Evolutionary conservation across 2,888 invertebrate genomes (phyloP).

Genomic region (Pecten maximus): DNA sequence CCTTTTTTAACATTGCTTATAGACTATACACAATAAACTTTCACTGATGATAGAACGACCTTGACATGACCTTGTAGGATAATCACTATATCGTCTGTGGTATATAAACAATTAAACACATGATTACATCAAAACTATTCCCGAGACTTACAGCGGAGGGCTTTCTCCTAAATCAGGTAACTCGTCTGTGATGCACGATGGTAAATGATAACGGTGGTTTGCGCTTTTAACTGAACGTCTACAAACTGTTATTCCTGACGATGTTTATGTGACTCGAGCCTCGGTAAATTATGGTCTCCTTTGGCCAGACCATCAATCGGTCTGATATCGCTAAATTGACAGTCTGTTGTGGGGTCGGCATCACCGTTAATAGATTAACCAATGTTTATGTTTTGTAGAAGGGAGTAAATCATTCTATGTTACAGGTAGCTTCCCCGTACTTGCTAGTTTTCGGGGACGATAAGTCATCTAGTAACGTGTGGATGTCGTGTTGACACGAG

Average conservation of each 20-base stretch:
- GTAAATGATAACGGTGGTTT: background rate
- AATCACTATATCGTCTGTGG: background rate
- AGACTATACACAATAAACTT: too few relatives aligned
- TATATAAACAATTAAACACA: background rate
- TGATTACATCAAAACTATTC: background rate
- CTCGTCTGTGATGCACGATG: background rate
- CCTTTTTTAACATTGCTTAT: too few relatives aligned
- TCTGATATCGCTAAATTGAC: background rate
- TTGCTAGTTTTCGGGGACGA: constrained; percentile 35
- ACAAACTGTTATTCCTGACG: background rate
- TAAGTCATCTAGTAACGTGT: background rate
- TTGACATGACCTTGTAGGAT: background rate
- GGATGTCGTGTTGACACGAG: constrained; percentile 1
- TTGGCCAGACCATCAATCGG: background rate
- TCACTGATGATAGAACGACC: background rate
- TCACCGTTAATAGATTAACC: background rate
- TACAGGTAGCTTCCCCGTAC: background rate
- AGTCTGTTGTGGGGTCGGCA: background rate
- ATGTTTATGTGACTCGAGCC: background rate
- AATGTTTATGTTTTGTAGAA: background rate
- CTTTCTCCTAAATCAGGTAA: background rate
- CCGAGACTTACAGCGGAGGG: background rate
- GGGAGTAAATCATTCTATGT: background rate
- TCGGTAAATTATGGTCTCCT: background rate
- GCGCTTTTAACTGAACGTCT: background rate